A percentile compares a stretch with the other conserved stretches of the same genome.
Conservation (phyloP, 2,888 invertebrate genomes). For the Callosobruchus maculatus region DNA sequence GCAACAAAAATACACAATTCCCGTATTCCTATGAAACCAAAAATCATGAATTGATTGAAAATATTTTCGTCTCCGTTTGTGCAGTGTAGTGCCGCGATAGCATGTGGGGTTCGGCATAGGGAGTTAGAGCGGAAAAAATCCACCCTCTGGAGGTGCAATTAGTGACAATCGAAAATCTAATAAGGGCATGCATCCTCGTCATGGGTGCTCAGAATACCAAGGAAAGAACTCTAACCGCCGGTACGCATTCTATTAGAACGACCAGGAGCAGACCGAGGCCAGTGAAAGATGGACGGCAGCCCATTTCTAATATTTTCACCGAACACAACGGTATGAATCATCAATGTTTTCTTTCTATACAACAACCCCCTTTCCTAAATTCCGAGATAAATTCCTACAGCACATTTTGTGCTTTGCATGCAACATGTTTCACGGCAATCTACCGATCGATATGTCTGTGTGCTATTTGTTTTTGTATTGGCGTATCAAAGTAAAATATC, state of each 20-base stretch:
- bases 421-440: not conserved
- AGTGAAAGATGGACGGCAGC: slow-evolving; percentile 78
- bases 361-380: not conserved
- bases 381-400: not conserved
- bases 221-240: slow-evolving; percentile 75
- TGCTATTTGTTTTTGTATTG: not conserved
- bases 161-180: slow-evolving; percentile 41
- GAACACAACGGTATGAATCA: slow-evolving; percentile 84
- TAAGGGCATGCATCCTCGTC: slow-evolving; percentile 50
- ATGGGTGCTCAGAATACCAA: slow-evolving; percentile 95
- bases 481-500: not conserved
- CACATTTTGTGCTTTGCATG: not conserved
- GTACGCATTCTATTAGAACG: slow-evolving; percentile 67
- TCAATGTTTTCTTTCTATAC: slow-evolving; percentile 14
- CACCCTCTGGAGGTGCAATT: slow-evolving; percentile 3
- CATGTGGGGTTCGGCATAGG: slow-evolving; percentile 41
- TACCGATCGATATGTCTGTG: not conserved
- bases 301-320: slow-evolving; percentile 89
- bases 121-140: slow-evolving; percentile 15
- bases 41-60: slow-evolving; percentile 15
- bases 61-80: not conserved
- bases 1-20: slow-evolving; percentile 28
- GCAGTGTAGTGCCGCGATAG: slow-evolving; percentile 28
- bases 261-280: slow-evolving; percentile 71
- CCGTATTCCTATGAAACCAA: not conserved